Conservation (phyloP, 2,888 invertebrate species). For the Drosophila yooni region DNA sequence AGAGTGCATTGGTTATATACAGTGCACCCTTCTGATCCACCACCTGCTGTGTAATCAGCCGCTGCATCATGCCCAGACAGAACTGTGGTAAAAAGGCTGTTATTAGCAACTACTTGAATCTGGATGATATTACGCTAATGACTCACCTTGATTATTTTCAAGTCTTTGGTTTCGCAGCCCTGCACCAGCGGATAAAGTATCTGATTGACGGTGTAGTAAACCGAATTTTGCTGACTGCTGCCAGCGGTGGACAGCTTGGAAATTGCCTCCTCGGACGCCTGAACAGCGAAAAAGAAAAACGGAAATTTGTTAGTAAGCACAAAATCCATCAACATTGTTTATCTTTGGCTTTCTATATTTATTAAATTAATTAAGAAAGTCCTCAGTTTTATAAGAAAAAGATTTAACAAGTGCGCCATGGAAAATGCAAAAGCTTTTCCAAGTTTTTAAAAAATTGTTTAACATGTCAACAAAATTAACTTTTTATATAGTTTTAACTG, state of each 20-base stretch:
- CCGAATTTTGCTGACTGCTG: slow-evolving; percentile 91
- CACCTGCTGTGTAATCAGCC: slow-evolving; percentile 95
- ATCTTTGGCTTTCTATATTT: neutral
- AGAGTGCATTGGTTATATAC: slow-evolving; percentile 96
- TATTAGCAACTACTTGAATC: neutral
- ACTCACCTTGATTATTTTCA: slow-evolving; percentile 95
- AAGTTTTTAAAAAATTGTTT: neutral
- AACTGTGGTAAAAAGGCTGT: slow-evolving; percentile 86
- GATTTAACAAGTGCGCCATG: neutral
- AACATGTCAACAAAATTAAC: neutral
- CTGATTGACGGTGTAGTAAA: slow-evolving; percentile 96
- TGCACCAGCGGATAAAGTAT: slow-evolving; percentile 98
- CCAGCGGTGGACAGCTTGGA: slow-evolving; percentile 93
- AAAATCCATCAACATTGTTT: neutral
- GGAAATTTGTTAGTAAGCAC: neutral
- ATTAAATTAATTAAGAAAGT: neutral
- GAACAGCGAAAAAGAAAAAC: slow-evolving; percentile 34
- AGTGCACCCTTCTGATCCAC: slow-evolving; percentile 96
- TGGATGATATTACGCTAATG: slow-evolving; percentile 20
- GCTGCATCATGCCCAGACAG: slow-evolving; percentile 96
- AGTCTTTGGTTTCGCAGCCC: slow-evolving; percentile 98
- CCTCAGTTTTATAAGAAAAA: neutral
- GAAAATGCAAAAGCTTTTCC: neutral
- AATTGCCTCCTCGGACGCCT: slow-evolving; percentile 98
- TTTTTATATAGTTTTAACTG: neutral